Evolutionary conservation across 2,113 vertebrate genomes (phyloP).

Genomic region (Upupa epops): DNA sequence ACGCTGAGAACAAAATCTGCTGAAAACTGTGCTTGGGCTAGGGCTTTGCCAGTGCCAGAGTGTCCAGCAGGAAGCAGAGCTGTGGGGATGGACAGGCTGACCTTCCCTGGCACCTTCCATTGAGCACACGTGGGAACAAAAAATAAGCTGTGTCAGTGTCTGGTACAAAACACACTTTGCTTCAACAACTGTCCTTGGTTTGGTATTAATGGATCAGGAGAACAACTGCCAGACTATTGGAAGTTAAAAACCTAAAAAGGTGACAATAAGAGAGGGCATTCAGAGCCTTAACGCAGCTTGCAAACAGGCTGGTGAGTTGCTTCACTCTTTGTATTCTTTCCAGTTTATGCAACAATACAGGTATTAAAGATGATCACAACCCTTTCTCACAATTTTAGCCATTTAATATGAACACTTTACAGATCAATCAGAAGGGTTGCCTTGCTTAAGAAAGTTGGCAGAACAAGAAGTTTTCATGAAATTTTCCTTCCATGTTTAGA

Average conservation of each 20-base stretch:
- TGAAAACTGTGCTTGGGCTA: background rate
- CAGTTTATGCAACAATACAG: background rate
- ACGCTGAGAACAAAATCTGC: background rate
- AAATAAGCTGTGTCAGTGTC: rapidly evolving
- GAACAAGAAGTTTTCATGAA: constrained; percentile 11
- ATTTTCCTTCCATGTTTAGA: constrained; percentile 22
- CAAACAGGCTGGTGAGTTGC: background rate
- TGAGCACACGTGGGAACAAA: rapidly evolving
- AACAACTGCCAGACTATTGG: background rate
- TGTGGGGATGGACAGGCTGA: background rate
- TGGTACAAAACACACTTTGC: background rate
- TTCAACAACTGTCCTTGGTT: background rate
- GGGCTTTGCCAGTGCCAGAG: background rate
- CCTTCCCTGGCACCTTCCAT: background rate
- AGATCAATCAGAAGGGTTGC: background rate
- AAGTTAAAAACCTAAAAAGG: background rate
- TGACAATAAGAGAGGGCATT: background rate
- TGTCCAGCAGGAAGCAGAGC: background rate
- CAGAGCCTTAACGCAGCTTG: background rate
- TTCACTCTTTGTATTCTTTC: background rate
- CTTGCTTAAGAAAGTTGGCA: constrained; percentile 7
- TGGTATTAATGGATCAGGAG: background rate
- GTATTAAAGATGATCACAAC: background rate
- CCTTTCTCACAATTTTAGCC: background rate
- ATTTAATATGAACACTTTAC: background rate